Base-by-base conservation (phyloP, 2,797 vertebrate genomes). In the Pagetopsis macropterus region DNA sequence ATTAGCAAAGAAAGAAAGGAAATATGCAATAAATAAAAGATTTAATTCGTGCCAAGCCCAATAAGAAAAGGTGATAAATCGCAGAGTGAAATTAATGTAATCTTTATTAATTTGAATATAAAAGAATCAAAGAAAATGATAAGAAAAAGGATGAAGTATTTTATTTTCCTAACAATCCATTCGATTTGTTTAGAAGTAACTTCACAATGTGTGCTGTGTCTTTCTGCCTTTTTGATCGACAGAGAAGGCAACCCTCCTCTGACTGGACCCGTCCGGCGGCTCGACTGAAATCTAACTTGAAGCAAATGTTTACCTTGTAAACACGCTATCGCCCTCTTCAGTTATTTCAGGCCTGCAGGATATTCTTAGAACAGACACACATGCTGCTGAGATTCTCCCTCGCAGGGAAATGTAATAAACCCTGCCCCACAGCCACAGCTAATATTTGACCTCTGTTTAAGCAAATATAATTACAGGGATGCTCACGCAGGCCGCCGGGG, bases 301-400 rank as follows among this genome's bases (percentile, higher is more conserved):
- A 81, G 83, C 78, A 87, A 91, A 91, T 88, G 89, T 93, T 92
- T 87, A 82, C 83, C 66, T 49, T 72, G 88, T 89, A 87, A 91
- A 91, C 85, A 90, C 75, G 77, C 82, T 72, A 74, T 79, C 49
- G 19, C 85, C 69, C 27, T 82, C 87, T 52, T 79, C 69, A 70
- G 89, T 86, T 91, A 92, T 92, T 93, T 81, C 76, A 84, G 75
- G 80, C 78, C 70, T 49, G 72, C 52, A 61, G 73, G 74, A 81
- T 83, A 78, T 62, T 85, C 83, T 86, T 55, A 69, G 85, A 82
- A 87, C 76, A 82, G 76, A 83, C 66, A 64, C 75, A 58, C 70
- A 76, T 44, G 78, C 63, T 46, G 56, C 59, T 63, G 70, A 84
- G 75, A 78, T 66, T 76, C 62, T 72, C 55, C 83, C 81, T 72